Base-by-base conservation (phyloP, 2,888 invertebrate genomes). In the Philhelius pedissequus region DNA sequence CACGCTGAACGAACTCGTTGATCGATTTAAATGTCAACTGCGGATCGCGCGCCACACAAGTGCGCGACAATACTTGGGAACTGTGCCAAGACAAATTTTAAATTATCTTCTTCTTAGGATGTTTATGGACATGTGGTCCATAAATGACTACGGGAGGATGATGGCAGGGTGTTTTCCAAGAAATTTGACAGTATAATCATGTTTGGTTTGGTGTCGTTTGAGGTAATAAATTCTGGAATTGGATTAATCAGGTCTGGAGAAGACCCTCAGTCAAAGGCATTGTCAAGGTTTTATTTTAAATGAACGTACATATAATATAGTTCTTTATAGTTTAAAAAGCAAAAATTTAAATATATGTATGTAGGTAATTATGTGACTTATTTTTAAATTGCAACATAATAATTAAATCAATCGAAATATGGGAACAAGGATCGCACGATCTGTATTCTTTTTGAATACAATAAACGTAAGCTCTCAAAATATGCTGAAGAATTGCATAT, bases 31-130 rank as follows among this genome's bases (percentile, higher is more conserved):
- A 79, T 75, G 56, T 54, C 80, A 84, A 48, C 48, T 62, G 50
- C 48, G 76, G 75, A 78, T 83, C 30, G 60, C 38, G 40, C 30
- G 60, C 38, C 25, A 60, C 73, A 82, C 77, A 82, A 82, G 82
- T 73, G 77, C 77, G 69, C 78, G 83, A 83, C 79, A 84, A 71
- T 80, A 80, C 75, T 84, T 76, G 79, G 84, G 79, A 84, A 76
- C 48, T 79, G 71, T 84, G 84, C 80, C 84, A 84, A 79, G 66
- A 60, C 50, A 1, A 56, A 50, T 78, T 56, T 15, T 11, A 43
- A 32, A 40, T 52, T 50, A 20, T 66, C 25, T 76, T 43, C 25
- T 76, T 43, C 5, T 22, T 48, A 11, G 64, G 52, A 60, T 60
- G 32, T 77, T 66, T 35, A 73, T 27, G 38, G 45, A 70, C 78